phyloP scores from a whole-genome alignment of 1,140 invertebrate species.

The Nasonia vitripennis region DNA sequence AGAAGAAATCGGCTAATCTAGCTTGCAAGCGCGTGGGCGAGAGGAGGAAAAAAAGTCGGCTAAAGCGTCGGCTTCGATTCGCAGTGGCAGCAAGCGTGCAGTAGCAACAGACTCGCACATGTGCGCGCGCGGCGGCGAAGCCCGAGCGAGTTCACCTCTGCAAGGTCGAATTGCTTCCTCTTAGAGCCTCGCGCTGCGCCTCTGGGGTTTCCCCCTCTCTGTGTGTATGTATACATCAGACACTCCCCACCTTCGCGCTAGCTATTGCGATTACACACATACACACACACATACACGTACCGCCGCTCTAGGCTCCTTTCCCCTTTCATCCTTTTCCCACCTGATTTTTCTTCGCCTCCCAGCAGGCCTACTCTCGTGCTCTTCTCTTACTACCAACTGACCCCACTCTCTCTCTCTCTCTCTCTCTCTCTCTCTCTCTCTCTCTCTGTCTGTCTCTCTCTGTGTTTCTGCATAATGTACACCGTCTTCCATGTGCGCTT shows the following conservation, averaged over 20 bases:
- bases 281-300: not conserved
- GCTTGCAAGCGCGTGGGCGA: not conserved
- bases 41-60: not conserved
- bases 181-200: conserved; percentile 30
- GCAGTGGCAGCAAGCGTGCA: no score
- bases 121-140: conserved; percentile 50
- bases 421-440: no score
- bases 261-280: not conserved
- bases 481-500: not conserved
- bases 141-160: conserved; percentile 57
- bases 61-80: conserved; percentile 17
- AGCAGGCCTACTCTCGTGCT: not conserved
- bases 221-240: not conserved
- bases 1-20: not conserved
- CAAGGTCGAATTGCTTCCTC: conserved; percentile 61
- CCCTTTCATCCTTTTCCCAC: conserved; percentile 48
- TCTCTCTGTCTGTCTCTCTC: conserved; percentile 11
- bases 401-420: conserved; percentile 23
- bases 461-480: not conserved
- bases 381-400: conserved; percentile 50
- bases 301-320: conserved; percentile 25
- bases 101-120: not conserved
- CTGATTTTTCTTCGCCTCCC: not conserved
- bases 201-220: conserved; percentile 56
- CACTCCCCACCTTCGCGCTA: not conserved